Conservation (phyloP, 2,113 vertebrate species). For the Gallinago paraguaiae region DNA sequence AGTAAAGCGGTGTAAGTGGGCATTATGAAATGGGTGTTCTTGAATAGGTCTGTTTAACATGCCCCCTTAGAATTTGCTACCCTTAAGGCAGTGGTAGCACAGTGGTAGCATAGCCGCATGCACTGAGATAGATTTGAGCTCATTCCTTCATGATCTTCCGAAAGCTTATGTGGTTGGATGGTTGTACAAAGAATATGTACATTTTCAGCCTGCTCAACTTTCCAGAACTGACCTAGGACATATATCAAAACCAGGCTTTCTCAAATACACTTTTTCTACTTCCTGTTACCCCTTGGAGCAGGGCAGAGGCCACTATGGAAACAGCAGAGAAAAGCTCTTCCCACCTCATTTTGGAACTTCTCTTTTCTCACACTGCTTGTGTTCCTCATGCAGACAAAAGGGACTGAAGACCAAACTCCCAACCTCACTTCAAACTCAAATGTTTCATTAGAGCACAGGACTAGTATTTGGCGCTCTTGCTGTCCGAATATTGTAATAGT, state of each 20-base stretch:
- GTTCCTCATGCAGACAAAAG: not conserved
- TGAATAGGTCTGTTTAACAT: no score
- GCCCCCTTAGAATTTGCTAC: no score
- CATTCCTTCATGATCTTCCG: not conserved
- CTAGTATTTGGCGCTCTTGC: not conserved
- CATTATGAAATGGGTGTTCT: no score
- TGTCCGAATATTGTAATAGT: not conserved
- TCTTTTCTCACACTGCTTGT: not conserved
- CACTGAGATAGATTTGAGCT: no score
- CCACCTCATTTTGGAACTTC: not conserved
- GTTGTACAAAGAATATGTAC: not conserved
- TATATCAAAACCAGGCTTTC: not conserved
- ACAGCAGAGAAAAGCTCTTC: not conserved
- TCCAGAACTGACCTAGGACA: not conserved
- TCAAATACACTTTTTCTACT: not conserved
- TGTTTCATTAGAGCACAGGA: not conserved
- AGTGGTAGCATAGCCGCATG: no score
- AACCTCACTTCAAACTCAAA: fast-evolving
- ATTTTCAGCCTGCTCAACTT: not conserved
- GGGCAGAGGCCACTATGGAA: not conserved
- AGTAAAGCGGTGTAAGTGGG: not conserved
- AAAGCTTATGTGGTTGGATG: not conserved
- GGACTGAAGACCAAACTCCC: not conserved
- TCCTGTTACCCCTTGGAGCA: not conserved
- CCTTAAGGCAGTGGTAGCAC: no score